Percentiles rank a stretch among this genome's conserved stretches.
Conservation (phyloP, 2,113 vertebrate genomes). For the Origma solitaria region DNA sequence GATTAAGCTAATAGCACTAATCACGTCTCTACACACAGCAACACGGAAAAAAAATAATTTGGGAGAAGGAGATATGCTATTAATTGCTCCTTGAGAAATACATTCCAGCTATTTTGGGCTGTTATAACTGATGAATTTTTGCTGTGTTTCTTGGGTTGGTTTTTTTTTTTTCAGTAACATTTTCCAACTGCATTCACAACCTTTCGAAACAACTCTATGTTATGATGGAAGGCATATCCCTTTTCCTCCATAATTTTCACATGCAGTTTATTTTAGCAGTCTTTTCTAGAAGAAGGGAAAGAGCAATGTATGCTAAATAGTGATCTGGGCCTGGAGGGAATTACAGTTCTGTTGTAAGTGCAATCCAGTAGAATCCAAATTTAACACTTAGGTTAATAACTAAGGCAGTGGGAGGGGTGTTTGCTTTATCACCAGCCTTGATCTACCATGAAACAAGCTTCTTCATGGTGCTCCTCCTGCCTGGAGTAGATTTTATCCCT, state of each 20-base stretch:
- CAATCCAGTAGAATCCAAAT: background rate
- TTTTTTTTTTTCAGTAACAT: background rate
- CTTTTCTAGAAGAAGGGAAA: background rate
- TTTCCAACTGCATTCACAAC: background rate
- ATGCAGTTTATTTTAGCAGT: background rate
- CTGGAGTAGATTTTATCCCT: background rate
- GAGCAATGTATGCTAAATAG: background rate
- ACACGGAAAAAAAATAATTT: background rate
- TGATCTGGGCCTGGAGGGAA: background rate
- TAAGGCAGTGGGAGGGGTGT: background rate
- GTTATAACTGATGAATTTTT: background rate
- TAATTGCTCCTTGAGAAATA: background rate
- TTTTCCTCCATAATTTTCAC: background rate
- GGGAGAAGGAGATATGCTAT: background rate
- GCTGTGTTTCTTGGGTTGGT: accelerated
- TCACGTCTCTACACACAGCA: background rate
- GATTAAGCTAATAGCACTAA: background rate
- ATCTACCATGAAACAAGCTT: background rate
- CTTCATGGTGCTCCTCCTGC: background rate
- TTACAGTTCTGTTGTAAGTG: background rate
- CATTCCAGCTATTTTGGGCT: background rate
- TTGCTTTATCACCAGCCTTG: background rate
- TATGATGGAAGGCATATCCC: background rate
- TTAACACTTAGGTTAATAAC: background rate
- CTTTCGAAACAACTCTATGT: background rate